phyloP scores from a whole-genome alignment of 2,113 vertebrate genomes.

The Eretmochelys imbricata region DNA sequence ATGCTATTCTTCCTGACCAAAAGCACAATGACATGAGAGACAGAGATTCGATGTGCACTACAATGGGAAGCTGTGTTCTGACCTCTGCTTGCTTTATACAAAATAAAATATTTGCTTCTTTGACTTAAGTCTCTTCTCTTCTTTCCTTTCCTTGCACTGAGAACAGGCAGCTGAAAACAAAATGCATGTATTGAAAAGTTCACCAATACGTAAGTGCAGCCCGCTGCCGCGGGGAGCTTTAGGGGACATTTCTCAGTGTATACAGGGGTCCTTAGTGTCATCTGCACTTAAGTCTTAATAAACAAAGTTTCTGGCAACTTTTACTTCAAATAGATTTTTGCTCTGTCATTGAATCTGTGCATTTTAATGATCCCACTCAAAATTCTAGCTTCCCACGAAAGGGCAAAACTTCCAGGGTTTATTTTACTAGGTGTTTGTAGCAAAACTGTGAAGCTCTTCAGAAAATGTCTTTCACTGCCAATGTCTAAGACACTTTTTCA shows the following conservation, averaged over 20 bases:
- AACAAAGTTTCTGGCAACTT: background rate
- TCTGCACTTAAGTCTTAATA: background rate
- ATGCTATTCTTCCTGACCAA: background rate
- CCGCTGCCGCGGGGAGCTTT: no score
- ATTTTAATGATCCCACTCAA: background rate
- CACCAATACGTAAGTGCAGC: accelerated
- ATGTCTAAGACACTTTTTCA: background rate
- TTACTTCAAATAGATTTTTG: background rate
- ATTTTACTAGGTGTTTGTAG: background rate
- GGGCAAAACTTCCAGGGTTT: background rate
- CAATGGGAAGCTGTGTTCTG: accelerated
- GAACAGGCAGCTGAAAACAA: accelerated
- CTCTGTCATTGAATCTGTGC: background rate
- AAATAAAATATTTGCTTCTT: conserved; percentile 71
- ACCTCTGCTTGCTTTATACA: conserved; percentile 52
- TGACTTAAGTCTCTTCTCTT: background rate
- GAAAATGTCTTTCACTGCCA: background rate
- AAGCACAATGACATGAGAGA: background rate
- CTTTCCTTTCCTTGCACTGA: background rate
- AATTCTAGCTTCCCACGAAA: background rate
- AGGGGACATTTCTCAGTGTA: background rate
- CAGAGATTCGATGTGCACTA: accelerated
- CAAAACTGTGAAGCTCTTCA: accelerated
- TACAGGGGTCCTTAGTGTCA: background rate
- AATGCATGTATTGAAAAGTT: accelerated